phyloP scores from a whole-genome alignment of 2,113 vertebrate species.

The Perccottus glenii region DNA sequence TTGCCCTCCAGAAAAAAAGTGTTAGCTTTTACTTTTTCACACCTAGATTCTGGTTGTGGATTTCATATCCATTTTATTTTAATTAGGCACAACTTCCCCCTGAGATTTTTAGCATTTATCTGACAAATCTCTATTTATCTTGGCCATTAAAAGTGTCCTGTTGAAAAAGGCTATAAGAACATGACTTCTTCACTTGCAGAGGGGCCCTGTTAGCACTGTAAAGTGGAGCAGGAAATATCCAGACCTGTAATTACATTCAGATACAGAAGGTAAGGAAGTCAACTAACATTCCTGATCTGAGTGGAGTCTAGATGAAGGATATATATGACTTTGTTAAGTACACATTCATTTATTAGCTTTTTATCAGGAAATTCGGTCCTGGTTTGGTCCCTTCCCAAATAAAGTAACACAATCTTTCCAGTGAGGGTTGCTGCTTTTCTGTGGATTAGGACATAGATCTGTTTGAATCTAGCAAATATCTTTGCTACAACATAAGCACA shows the following conservation, averaged over 20 bases:
- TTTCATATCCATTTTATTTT: conserved; percentile 59
- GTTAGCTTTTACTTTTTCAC: conserved; percentile 57
- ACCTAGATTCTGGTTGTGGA: conserved; percentile 66
- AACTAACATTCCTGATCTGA: conserved; percentile 67
- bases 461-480: not conserved
- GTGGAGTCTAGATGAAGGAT: conserved; percentile 37
- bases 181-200: conserved; percentile 17
- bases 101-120: conserved; percentile 4
- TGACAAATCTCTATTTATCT: conserved; percentile 37
- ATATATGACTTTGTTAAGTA: conserved; percentile 49
- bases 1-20: conserved; percentile 60
- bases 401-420: conserved; percentile 31
- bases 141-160: conserved; percentile 22
- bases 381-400: conserved; percentile 43
- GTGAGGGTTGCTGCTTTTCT: conserved; percentile 8
- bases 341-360: conserved; percentile 64
- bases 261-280: conserved; percentile 68
- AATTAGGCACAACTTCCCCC: conserved; percentile 34
- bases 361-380: conserved; percentile 43
- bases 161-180: conserved; percentile 31
- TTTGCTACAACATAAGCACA: conserved; percentile 26
- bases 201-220: conserved; percentile 45
- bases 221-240: conserved; percentile 60
- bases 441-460: conserved; percentile 9
- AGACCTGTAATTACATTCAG: conserved; percentile 67